phyloP scores from a whole-genome alignment of 2,113 vertebrate species.

The Daphoenositta chrysoptera region DNA sequence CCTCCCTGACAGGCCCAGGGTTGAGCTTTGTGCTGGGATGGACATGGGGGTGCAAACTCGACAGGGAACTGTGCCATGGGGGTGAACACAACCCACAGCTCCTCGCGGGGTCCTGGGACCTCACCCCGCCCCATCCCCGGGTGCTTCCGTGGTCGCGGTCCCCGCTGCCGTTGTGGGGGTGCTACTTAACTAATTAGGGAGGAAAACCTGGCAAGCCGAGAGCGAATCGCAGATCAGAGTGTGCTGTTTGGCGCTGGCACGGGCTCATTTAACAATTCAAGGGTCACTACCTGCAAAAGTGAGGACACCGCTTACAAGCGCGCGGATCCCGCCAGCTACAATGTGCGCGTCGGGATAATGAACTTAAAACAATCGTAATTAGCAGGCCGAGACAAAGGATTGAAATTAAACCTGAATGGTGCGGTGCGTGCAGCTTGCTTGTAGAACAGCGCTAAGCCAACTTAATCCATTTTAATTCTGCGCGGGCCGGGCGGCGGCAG shows the following conservation, averaged over 20 bases:
- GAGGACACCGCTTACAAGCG: conserved; percentile 80
- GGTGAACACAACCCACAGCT: rapidly evolving
- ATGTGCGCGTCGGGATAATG: conserved; percentile 85
- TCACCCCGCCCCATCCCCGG: neutral
- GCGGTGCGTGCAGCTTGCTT: conserved; percentile 66
- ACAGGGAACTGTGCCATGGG: rapidly evolving
- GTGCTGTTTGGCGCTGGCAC: conserved; percentile 69
- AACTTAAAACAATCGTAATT: conserved; percentile 99
- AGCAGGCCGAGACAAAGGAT: conserved; percentile 91
- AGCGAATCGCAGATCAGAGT: conserved; percentile 33
- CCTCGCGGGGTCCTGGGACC: neutral
- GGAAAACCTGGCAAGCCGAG: conserved; percentile 1
- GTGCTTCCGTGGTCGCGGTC: rapidly evolving
- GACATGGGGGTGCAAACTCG: rapidly evolving
- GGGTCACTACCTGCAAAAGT: conserved; percentile 86
- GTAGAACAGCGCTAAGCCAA: conserved; percentile 84
- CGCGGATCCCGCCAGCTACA: conserved; percentile 78
- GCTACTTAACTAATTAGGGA: conserved; percentile 33
- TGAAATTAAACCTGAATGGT: conserved; percentile 76
- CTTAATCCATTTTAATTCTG: conserved; percentile 78
- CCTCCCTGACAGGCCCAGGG: rapidly evolving
- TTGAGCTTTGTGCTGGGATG: neutral
- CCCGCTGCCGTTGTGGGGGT: neutral
- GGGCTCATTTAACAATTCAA: conserved; percentile 75
- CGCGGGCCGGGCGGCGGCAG: conserved; percentile 47